These are phyloP conservation scores for Prenolepis imparis DNA, from an alignment of 2,888 invertebrate species.

Conservation along the genomic window DNA sequence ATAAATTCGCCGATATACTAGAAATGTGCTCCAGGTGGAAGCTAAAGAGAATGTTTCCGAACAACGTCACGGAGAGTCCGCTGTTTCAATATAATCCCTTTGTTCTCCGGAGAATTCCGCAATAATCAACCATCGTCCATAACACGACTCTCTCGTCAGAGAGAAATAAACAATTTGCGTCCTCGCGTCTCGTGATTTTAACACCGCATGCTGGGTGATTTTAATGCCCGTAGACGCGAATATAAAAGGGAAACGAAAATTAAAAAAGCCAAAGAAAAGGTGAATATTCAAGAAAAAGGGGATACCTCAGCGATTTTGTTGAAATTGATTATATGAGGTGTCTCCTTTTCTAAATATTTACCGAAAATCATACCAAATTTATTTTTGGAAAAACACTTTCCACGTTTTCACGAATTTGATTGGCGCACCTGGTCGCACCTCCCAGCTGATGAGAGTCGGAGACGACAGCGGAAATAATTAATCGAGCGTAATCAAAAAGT, in stretches of 20 bases:
- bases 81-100: background rate
- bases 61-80: background rate
- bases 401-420: background rate
- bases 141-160: background rate
- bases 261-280: too few relatives aligned
- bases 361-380: background rate
- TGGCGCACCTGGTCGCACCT: background rate
- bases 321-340: too few relatives aligned
- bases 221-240: background rate
- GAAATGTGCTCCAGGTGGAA: constrained; percentile 16
- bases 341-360: too few relatives aligned
- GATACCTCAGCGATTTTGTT: too few relatives aligned
- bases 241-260: background rate
- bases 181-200: background rate
- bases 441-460: background rate
- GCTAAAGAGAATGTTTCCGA: background rate
- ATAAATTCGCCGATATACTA: constrained; percentile 17
- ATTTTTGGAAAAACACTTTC: background rate
- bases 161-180: background rate
- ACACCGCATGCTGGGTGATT: background rate
- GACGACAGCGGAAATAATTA: constrained; percentile 19
- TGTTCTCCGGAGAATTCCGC: background rate
- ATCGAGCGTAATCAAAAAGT: constrained; percentile 74
- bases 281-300: too few relatives aligned
- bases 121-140: background rate